Conservation (phyloP, 2,797 vertebrate species). For the Scolopax bukidnonensis region DNA sequence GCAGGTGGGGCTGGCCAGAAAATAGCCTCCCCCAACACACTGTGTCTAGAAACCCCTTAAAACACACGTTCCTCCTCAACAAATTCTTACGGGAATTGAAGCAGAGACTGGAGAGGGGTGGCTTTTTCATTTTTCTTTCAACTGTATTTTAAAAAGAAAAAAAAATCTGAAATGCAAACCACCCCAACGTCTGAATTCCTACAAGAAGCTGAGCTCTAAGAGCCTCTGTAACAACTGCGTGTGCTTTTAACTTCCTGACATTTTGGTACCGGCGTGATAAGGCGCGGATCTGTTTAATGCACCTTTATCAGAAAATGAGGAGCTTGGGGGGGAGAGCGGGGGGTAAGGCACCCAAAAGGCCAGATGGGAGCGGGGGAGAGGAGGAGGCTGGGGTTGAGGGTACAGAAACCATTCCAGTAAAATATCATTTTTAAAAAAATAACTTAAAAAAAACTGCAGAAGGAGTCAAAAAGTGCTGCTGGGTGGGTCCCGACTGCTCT, state of each 20-base stretch:
- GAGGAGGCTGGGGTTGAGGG: background rate
- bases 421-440: background rate
- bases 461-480: background rate
- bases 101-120: background rate
- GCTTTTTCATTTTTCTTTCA: background rate
- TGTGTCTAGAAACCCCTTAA: fast-evolving
- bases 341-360: background rate
- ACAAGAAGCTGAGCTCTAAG: background rate
- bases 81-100: background rate
- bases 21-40: fast-evolving
- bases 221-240: fast-evolving
- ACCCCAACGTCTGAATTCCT: background rate
- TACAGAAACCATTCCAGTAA: background rate
- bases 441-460: background rate
- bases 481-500: background rate
- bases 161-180: background rate
- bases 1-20: background rate
- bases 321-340: background rate
- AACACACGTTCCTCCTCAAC: fast-evolving
- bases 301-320: background rate
- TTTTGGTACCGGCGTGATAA: background rate
- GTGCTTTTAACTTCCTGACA: background rate
- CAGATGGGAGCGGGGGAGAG: background rate
- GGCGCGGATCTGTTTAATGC: background rate
- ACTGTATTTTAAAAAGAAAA: background rate